These are phyloP conservation scores for Parascotia fuliginaria DNA, from an alignment of 2,888 invertebrate genomes.

Conservation along the genomic window DNA sequence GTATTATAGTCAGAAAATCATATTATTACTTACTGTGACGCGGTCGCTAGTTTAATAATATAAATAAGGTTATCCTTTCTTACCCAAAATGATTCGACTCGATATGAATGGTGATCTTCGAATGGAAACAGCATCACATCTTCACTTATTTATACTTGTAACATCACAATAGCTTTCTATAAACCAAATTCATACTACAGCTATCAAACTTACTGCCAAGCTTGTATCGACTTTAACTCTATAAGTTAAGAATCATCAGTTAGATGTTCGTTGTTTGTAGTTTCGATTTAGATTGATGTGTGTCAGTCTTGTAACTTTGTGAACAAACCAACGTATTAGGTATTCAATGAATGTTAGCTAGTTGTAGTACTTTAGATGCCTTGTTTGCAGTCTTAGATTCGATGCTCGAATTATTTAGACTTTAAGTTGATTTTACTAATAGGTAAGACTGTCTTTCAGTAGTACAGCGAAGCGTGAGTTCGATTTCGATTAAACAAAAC, in stretches of 20 bases:
- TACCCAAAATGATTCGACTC: constrained; percentile 38
- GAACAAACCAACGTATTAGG: constrained; percentile 22
- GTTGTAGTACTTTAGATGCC: no score
- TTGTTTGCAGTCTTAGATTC: no score
- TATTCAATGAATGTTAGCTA: not conserved
- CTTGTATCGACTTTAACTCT: constrained; percentile 18
- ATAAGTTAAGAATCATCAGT: constrained; percentile 4
- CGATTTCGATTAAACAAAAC: no score
- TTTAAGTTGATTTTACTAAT: no score
- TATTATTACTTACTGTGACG: no score
- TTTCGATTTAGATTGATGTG: constrained; percentile 38
- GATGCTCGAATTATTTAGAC: no score
- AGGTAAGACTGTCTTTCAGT: no score
- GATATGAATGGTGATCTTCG: constrained; percentile 46
- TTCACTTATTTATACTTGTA: constrained; percentile 67
- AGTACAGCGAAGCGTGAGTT: no score
- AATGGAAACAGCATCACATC: constrained; percentile 57
- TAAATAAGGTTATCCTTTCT: not conserved
- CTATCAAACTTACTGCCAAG: not conserved
- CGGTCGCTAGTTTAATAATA: not conserved
- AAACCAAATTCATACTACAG: constrained; percentile 30
- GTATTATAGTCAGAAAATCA: no score
- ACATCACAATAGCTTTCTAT: constrained; percentile 51
- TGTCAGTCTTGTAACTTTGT: constrained; percentile 27
- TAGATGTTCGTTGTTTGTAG: not conserved